Base-by-base conservation (phyloP, 2,113 vertebrate genomes). In the Patagioenas fasciata region DNA sequence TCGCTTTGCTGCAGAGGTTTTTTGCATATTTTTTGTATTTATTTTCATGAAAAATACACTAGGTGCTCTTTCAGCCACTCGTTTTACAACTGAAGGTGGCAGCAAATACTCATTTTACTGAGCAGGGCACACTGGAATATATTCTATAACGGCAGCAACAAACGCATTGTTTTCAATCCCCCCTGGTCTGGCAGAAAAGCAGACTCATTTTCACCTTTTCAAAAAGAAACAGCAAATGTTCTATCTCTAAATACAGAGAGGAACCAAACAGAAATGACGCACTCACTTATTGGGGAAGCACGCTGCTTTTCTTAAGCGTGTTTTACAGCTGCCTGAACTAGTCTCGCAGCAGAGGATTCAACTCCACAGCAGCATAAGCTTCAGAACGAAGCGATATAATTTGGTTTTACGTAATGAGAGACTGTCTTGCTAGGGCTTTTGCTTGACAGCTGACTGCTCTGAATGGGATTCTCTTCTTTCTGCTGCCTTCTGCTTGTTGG, bases 51-150 rank as follows among this genome's bases (percentile, higher is more conserved):
- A 69, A 71, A 82, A 80, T 10, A 34, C 8, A 60, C 20, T 5
- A 71, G 57, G 18, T 32, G 56, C 32, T 71, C 60, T 84, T 71
- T 71, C 65, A 72, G 31, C 26, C 53, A 44, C 42, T 77, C 50
- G 31, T 54, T 88, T 85, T 48, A 79, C 36, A 96, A 92, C 93
- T 88, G 92, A 91, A 97, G 96, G 88, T 96, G 96, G 95, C 96
- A 97, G 93, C 93, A 96, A 92, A 95, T 11, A 32, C 38, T 78
- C 75, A 29, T 50, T 32, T 62, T 9, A 32, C 28, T 51, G 58
- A 88, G 71, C 21, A 70, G 0, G 3, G 31, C 32, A 31, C 4
- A 58, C 26, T 19, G 53, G 66, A 67, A 77, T 9, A 66, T 1
- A 51, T 26, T 14, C 28, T 6, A 40, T 47, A 18, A 77, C 70